Base-by-base conservation (phyloP, 1,140 invertebrate genomes). In the Drosophila hydei region DNA sequence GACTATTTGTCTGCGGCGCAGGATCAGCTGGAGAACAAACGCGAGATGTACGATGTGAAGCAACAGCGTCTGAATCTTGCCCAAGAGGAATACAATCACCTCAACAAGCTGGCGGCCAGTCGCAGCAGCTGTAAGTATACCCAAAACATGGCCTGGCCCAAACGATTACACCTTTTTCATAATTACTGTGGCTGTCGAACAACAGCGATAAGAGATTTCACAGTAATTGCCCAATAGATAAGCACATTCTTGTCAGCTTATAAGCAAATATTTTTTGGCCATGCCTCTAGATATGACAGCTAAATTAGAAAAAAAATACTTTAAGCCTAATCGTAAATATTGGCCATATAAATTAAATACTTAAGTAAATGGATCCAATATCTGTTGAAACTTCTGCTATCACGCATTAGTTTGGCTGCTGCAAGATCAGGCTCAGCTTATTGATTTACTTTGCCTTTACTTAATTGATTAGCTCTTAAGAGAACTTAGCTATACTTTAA, bases 11-110 rank as follows among this genome's bases (percentile, higher is more conserved):
- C 97, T 75, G 98, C 97, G 69, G 98, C 98, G 54, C 96, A 98
- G 92, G 97, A 98, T 92, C 96, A 97, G 90, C 93, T 99, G 88
- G 96, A 97, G 96, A 97, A 97, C 60, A 99, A 99, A 92, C 97
- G 97, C 92, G 98, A 99, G 93, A 98, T 98, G 89, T 97, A 96
- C 92, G 96, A 98, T 92, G 95, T 99, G 36, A 99, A 99, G 92
- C 96, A 98, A 91, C 97, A 98, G 92, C 94, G 98, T 89, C 92
- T 99, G 55, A 95, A 95, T 78, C 93, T 99, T 74, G 98, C 98
- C 38, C 97, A 99, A 91, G 97, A 99, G 92, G 97, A 99, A 92
- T 99, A 97, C 93, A 97, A 98, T 91, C 96, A 98, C 91, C 94
- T 99, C 4, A 98, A 97, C 92, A 96, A 96, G 36, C 93, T 97